Evolutionary conservation across 2,888 invertebrate species (phyloP).

Genomic region (Ptychoptera albimana): DNA sequence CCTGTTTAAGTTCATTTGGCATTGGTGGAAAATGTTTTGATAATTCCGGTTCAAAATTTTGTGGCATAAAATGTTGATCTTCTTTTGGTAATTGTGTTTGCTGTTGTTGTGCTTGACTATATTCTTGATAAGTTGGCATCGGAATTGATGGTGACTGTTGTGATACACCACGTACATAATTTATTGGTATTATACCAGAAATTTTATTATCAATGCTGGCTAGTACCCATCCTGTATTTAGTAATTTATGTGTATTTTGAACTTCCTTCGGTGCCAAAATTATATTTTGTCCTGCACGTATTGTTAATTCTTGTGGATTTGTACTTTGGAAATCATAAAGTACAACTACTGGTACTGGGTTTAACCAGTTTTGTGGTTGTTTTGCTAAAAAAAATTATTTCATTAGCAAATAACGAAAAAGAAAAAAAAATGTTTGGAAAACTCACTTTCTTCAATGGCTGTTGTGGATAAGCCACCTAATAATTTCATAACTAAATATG

Average conservation of each 20-base stretch:
- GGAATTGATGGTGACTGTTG: no score
- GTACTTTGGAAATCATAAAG: constrained; percentile 60
- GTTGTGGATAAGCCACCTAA: constrained; percentile 39
- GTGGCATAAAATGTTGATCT: no score
- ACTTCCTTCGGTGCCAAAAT: constrained; percentile 69
- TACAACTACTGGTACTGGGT: constrained; percentile 48
- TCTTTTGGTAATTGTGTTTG: no score
- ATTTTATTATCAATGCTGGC: constrained; percentile 39
- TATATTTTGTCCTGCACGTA: constrained; percentile 60
- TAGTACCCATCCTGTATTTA: constrained; percentile 53
- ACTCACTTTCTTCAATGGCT: constrained; percentile 45
- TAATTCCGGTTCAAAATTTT: no score
- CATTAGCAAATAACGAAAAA: neutral
- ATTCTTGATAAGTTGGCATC: no score
- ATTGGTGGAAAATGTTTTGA: no score
- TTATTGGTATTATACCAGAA: constrained; percentile 47
- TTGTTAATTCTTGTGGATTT: constrained; percentile 57
- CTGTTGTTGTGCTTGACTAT: no score
- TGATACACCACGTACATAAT: constrained; percentile 29
- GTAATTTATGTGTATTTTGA: constrained; percentile 46
- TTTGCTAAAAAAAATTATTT: constrained; percentile 31
- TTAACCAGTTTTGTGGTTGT: constrained; percentile 53
- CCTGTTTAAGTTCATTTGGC: no score
- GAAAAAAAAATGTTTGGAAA: neutral
- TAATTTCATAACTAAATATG: constrained; percentile 79